These are phyloP conservation scores for Cydia pomonella DNA, from an alignment of 1,140 invertebrate genomes.

Conservation along the genomic window DNA sequence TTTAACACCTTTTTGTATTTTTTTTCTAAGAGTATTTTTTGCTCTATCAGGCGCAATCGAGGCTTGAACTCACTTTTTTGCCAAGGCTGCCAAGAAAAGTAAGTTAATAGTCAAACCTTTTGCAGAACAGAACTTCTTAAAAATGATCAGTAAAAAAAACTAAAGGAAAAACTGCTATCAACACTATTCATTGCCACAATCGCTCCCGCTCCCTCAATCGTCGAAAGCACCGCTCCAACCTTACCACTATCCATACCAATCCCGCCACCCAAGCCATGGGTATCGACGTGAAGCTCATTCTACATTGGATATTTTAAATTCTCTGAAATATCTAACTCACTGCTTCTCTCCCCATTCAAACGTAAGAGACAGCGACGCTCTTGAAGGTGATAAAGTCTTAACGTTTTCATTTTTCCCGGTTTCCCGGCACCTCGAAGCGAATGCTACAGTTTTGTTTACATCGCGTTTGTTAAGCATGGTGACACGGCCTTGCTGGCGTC, in stretches of 20 bases:
- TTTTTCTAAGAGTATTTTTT: too few relatives aligned
- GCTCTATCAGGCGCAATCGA: too few relatives aligned
- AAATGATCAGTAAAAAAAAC: not conserved
- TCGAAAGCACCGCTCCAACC: not conserved
- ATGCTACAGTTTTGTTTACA: conserved; percentile 25
- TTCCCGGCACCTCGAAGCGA: not conserved
- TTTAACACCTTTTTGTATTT: too few relatives aligned
- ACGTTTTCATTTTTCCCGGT: not conserved
- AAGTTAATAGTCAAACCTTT: too few relatives aligned
- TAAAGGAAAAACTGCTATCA: not conserved
- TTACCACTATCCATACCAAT: conserved; percentile 1
- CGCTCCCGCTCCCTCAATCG: not conserved
- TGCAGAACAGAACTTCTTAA: too few relatives aligned
- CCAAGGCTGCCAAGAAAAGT: too few relatives aligned
- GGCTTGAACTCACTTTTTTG: too few relatives aligned
- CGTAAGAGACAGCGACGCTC: not conserved
- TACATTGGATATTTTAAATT: not conserved
- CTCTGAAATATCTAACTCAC: not conserved
- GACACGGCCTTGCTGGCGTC: conserved; percentile 3
- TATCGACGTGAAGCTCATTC: not conserved
- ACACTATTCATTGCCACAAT: not conserved
- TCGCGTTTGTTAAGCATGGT: conserved; percentile 13
- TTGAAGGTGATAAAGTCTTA: not conserved
- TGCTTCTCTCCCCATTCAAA: not conserved
- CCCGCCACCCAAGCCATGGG: not conserved